Base-by-base conservation (phyloP, 1,140 invertebrate genomes). In the Venustaconcha ellipsiformis region DNA sequence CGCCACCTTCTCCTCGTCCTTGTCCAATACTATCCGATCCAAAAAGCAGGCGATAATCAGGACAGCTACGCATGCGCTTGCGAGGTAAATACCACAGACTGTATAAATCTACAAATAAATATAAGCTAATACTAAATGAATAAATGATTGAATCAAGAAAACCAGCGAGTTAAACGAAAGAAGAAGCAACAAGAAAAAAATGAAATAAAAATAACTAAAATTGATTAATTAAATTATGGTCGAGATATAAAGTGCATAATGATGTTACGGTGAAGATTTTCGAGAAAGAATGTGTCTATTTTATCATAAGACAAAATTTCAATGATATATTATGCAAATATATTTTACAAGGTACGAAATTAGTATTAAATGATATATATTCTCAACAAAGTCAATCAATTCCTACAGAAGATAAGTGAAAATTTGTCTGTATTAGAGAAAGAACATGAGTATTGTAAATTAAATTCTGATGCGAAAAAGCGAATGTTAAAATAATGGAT, bases 81-180 rank as follows among this genome's bases (percentile, higher is more conserved):
- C 93, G 26, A 98, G 90, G 88, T 98, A 98, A 79, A 99, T 96
- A 70, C 94, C 93, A 48, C 94, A 94, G 83, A 98, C 95, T 84
- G 94, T 94, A 89, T 87, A 88, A 26, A 89, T 82, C 89, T 89
- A 72, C 37, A 81, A 77, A 66, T 15, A 70, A 62, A 56, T 30
- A 66, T 17, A 64, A 18, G 62, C 48, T n/a, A 59, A 55, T 55
- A 68, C 14, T 59, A 59, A 18, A 11, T 17, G 15, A 67, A 67
- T 67, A n/a, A 20, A 30, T 17, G 26, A 70, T 59, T 48, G 48
- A 63, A n/a, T 13, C 64, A 59, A 60, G 57, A 55, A 57, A 59
- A 26, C 6, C 14, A 20, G 5, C 65, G 17, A 20, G 8, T 8
- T 62, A 62, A 62, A 62, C 0, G 8, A 8, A 23, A n/a, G 8